phyloP scores from a whole-genome alignment of 2,113 vertebrate species.

The Varanus komodoensis region DNA sequence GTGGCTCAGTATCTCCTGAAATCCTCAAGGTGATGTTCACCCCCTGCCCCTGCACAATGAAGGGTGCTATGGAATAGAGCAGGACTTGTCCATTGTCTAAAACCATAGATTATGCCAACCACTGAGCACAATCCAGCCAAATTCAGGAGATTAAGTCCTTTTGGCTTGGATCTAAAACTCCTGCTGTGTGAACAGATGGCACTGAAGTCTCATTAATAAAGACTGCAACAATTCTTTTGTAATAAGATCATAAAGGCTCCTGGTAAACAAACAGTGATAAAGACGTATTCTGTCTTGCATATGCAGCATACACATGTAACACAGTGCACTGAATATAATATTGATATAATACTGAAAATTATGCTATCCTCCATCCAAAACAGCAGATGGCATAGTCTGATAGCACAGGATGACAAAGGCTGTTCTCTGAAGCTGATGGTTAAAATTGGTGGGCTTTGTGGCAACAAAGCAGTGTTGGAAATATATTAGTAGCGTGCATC shows the following conservation, averaged over 20 bases:
- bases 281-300: background rate
- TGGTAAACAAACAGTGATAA: background rate
- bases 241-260: background rate
- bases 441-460: slow-evolving; percentile 14
- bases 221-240: background rate
- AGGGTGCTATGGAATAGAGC: background rate
- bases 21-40: background rate
- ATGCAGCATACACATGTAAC: background rate
- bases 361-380: slow-evolving; percentile 1
- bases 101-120: background rate
- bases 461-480: slow-evolving; percentile 7
- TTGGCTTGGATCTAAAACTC: background rate
- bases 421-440: slow-evolving; percentile 8
- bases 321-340: background rate
- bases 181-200: background rate
- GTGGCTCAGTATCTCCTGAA: background rate
- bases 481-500: slow-evolving; percentile 24
- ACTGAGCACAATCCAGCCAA: background rate
- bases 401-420: background rate
- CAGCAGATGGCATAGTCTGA: slow-evolving; percentile 33
- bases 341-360: background rate
- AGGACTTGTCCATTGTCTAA: background rate
- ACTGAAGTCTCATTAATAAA: background rate
- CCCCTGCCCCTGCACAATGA: no score
- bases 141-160: background rate